phyloP scores from a whole-genome alignment of 2,888 invertebrate genomes.

The Eulithis prunata region DNA sequence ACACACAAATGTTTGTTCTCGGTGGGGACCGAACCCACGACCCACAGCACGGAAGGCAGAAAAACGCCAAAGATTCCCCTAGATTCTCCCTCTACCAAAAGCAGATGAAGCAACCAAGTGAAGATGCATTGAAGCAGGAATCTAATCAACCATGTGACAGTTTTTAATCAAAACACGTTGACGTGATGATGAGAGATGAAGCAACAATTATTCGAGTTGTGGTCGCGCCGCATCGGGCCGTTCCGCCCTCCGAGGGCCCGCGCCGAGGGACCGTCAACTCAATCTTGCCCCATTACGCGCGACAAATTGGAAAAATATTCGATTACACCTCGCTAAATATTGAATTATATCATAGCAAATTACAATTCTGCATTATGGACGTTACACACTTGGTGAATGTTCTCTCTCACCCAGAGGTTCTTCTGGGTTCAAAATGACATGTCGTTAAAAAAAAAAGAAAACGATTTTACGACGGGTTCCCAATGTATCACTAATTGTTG shows the following conservation, averaged over 20 bases:
- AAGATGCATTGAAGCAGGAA: background rate
- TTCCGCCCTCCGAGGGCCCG: conserved; percentile 49
- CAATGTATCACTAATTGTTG: no score
- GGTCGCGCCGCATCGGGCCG: conserved; percentile 32
- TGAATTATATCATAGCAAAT: conserved; percentile 83
- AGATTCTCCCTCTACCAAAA: no score
- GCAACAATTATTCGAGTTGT: conserved; percentile 32
- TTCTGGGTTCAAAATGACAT: no score
- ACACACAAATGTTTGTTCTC: no score
- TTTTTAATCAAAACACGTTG: conserved; percentile 15
- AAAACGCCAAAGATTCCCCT: no score
- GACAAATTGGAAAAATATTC: conserved; percentile 85
- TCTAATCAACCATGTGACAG: conserved; percentile 1
- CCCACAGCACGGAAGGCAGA: no score
- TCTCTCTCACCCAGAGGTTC: no score
- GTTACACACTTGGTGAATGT: conserved; percentile 50
- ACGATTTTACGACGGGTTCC: no score
- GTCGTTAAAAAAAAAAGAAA: no score
- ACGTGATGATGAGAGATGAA: conserved; percentile 55
- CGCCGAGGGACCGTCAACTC: conserved; percentile 78
- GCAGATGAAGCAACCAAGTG: background rate
- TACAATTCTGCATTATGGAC: conserved; percentile 76
- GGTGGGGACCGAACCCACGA: no score
- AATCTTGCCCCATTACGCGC: conserved; percentile 84
- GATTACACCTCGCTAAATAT: conserved; percentile 83